These are phyloP conservation scores for Staurois parvus DNA, from an alignment of 2,797 vertebrate species.

Conservation along the genomic window DNA sequence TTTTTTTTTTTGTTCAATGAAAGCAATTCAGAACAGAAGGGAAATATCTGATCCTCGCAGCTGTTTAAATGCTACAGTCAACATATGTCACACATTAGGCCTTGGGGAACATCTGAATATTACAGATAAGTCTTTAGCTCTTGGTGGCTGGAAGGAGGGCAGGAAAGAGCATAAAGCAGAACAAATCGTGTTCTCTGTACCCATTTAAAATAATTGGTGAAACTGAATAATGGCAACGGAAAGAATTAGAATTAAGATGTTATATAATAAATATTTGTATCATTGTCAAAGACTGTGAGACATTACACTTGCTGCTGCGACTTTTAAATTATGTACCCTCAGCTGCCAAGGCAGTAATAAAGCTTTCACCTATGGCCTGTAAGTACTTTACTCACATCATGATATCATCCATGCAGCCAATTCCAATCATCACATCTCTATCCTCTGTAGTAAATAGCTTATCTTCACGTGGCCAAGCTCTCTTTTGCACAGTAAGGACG, in stretches of 20 bases:
- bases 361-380: not conserved
- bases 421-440: too few relatives aligned
- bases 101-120: slow-evolving; percentile 42
- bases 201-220: slow-evolving; percentile 4
- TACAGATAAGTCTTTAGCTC: slow-evolving; percentile 31
- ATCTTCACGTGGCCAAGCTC: too few relatives aligned
- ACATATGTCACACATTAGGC: slow-evolving; percentile 42
- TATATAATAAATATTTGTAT: not conserved
- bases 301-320: not conserved
- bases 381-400: not conserved
- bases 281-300: not conserved
- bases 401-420: too few relatives aligned
- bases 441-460: too few relatives aligned
- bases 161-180: slow-evolving; percentile 22
- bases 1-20: not conserved
- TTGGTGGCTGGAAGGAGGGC: not conserved
- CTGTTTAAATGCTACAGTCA: slow-evolving; percentile 43
- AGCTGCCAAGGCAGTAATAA: not conserved
- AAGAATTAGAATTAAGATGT: not conserved
- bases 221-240: not conserved
- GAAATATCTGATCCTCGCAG: slow-evolving; percentile 36
- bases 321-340: not conserved
- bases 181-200: slow-evolving; percentile 14
- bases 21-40: slow-evolving; percentile 25
- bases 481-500: too few relatives aligned